Evolutionary conservation across 2,797 vertebrate species (phyloP), one percentile per base, ranked within the genome.

Genomic region (Malurus leucopterus): DNA sequence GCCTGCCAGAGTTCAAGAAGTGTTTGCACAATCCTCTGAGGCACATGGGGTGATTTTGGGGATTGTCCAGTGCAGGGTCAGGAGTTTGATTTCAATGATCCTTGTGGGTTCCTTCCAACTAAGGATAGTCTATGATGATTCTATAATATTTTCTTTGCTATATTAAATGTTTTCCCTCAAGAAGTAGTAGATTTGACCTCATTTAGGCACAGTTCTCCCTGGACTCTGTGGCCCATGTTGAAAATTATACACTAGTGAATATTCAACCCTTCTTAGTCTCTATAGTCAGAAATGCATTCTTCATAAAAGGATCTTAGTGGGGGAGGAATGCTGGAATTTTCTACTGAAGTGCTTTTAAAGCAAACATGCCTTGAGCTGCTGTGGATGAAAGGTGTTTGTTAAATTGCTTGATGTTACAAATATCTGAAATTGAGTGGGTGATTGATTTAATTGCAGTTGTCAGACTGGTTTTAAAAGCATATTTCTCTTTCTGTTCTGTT

Each of bases 381-480:
- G 70, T 84, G 73, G 59, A 89, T 91, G 80, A 95, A 92, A 94
- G 67, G 85, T 92, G 76, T 94, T 95, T 93, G 82, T 72, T 91
- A 93, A 89, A 91, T 91, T 88, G 82, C 82, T 91, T 90, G 77
- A 76, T 92, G 76, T 79, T 91, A 84, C 90, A 92, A 92, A 90
- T 94, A 91, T 57, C 83, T 81, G 61, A 73, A 92, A 91, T 24
- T 81, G 87, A 90, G 89, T 54, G 77, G 67, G 55, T 90, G 89
- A 93, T 81, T 89, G 85, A 81, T 89, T 95, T 92, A 95, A 95
- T 94, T 94, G 80, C 89, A 64, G 87, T 79, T 91, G 93, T 87
- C 89, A 87, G 85, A 38, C 76, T 88, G 77, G 41, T 90, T 92
- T 88, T 86, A 88, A 90, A 92, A 91, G 73, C 64, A 8, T 63